phyloP scores from a whole-genome alignment of 2,113 vertebrate species.

The Circaetus cinerascens region DNA sequence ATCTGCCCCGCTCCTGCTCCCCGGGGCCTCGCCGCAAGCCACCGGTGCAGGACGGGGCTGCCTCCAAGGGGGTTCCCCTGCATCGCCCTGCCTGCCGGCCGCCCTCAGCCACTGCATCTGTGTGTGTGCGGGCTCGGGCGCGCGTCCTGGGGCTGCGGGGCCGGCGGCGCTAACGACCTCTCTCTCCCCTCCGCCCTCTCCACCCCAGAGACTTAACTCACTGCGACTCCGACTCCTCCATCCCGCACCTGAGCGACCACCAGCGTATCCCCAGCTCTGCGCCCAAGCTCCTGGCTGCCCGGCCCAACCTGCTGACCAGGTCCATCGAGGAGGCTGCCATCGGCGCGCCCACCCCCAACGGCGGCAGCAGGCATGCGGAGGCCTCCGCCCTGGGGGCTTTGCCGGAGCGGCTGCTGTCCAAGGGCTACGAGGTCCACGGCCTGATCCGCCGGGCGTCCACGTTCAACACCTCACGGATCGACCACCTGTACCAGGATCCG shows the following conservation, averaged over 20 bases:
- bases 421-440: no score
- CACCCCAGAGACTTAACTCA: constrained; percentile 87
- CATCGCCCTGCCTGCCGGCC: neutral
- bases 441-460: no score
- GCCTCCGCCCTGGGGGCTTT: constrained; percentile 5
- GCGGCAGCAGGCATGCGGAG: constrained; percentile 77
- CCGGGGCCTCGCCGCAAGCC: neutral
- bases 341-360: constrained; percentile 75
- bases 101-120: neutral
- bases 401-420: constrained; percentile 65
- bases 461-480: no score
- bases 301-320: constrained; percentile 79
- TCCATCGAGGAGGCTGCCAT: constrained; percentile 69
- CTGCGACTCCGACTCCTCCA: constrained; percentile 93
- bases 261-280: constrained; percentile 72
- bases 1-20: neutral
- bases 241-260: constrained; percentile 85
- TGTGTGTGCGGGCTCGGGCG: neutral
- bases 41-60: neutral
- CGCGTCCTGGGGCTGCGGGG: accelerated
- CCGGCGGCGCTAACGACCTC: accelerated
- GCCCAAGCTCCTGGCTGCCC: constrained; percentile 76
- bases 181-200: neutral
- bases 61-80: neutral
- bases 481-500: no score